These are phyloP conservation scores for Centruroides sculpturatus DNA, from an alignment of 1,140 invertebrate species.

Conservation along the genomic window DNA sequence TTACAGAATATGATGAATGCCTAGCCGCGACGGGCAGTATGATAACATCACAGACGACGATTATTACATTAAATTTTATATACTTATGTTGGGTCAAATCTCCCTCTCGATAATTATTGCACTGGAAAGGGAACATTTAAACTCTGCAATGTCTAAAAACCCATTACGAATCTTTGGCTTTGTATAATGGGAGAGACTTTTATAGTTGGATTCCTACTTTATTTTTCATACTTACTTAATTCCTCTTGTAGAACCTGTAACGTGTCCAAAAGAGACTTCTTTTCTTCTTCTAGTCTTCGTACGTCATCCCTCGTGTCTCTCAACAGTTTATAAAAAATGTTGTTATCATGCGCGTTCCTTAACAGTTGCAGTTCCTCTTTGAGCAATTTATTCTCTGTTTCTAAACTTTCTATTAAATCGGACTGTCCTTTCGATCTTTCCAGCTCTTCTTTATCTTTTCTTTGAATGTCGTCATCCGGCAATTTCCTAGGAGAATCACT, in stretches of 20 bases:
- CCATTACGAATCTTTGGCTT: too few relatives aligned
- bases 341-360: not conserved
- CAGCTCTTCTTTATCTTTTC: constrained; percentile 4
- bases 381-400: constrained; percentile 12
- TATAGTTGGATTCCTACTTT: too few relatives aligned
- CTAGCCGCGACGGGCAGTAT: too few relatives aligned
- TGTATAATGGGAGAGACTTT: too few relatives aligned
- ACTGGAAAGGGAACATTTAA: too few relatives aligned
- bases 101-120: too few relatives aligned
- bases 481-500: not conserved
- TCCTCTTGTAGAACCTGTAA: constrained; percentile 8
- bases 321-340: constrained; percentile 4
- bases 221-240: constrained; percentile 4
- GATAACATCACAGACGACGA: too few relatives aligned
- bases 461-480: not conserved
- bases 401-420: constrained; percentile 6
- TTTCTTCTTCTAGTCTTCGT: constrained; percentile 9
- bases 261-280: constrained; percentile 9
- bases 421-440: not conserved
- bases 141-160: too few relatives aligned
- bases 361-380: constrained; percentile 8
- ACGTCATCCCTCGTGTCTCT: constrained; percentile 7
- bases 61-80: too few relatives aligned
- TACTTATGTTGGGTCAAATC: too few relatives aligned
- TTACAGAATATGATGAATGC: too few relatives aligned